Evolutionary conservation across 2,888 invertebrate species (phyloP), one percentile per base, ranked within the genome.

Genomic region (Drosophila mercatorum): DNA sequence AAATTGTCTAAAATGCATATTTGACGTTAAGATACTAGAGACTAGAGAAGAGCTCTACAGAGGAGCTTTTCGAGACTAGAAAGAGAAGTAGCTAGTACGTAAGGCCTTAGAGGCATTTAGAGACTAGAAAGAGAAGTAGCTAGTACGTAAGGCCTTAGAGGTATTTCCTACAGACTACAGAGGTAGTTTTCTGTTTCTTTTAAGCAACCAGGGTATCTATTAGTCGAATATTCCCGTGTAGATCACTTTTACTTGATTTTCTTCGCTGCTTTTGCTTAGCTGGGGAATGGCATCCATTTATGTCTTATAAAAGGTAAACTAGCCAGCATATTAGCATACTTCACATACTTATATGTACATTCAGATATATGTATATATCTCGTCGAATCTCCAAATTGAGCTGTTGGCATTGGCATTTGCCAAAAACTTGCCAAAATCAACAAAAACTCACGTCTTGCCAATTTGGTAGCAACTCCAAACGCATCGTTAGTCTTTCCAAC

Each of bases 221-320:
- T 7, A 17, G 17, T 36, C 12, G 36, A 7, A 36, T 17, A 51
- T 4, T 6, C 51, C 34, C 36, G 17, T 12, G 2, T 17, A 17
- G 51, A 36, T 17, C 34, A 51, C 51, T 51, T 22, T 51, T 51
- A 51, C 34, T 36, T 36, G 51, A 40, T 67, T 51, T 10, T 49
- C n/a, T 60, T 67, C 55, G 7, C 69, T 51, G 22, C 34, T 34
- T 58, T 65, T 66, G 56, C 61, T 64, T 60, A 51, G 52, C 41
- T 53, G 62, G 44, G 58, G 44, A 76, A 64, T 47, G 78, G 36
- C 51, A 68, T 69, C 75, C 88, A 80, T 83, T 85, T 89, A 82
- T 87, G 89, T 81, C 76, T 78, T 85, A 72, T 79, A 81, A 76
- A 82, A 90, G 85, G 89, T 84, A 87, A 85, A 75, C 77, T 51